These are phyloP conservation scores for Furnarius figulus DNA, from an alignment of 2,113 vertebrate species.

Conservation along the genomic window DNA sequence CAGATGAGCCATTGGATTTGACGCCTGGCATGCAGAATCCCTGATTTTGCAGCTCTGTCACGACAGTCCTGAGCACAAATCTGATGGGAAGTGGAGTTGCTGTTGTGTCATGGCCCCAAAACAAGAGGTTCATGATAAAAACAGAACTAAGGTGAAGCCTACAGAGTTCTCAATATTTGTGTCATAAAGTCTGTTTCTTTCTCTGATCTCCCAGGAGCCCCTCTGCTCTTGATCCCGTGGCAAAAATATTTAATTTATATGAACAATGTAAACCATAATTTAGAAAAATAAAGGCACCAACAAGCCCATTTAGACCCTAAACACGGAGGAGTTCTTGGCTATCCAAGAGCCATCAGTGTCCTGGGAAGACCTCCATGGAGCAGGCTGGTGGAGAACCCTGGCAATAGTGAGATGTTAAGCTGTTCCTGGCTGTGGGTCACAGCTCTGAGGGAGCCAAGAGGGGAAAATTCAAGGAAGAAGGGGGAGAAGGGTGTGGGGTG, in stretches of 20 bases:
- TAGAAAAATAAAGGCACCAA: not conserved
- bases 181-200: not conserved
- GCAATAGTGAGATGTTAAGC: accelerated
- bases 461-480: too few relatives aligned
- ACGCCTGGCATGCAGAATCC: not conserved
- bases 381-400: not conserved
- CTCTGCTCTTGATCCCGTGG: not conserved
- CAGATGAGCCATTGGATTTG: not conserved
- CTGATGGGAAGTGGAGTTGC: not conserved
- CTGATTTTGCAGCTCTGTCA: not conserved
- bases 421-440: accelerated
- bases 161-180: not conserved
- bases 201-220: not conserved
- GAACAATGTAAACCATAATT: not conserved
- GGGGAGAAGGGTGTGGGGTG: accelerated
- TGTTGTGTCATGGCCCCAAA: not conserved
- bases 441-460: not conserved
- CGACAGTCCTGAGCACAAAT: not conserved
- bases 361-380: not conserved
- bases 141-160: not conserved
- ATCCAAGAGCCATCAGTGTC: not conserved
- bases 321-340: accelerated
- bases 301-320: not conserved
- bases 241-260: not conserved
- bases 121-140: not conserved